These are phyloP conservation scores for Corythoichthys intestinalis DNA, from an alignment of 2,113 vertebrate species.

Conservation along the genomic window DNA sequence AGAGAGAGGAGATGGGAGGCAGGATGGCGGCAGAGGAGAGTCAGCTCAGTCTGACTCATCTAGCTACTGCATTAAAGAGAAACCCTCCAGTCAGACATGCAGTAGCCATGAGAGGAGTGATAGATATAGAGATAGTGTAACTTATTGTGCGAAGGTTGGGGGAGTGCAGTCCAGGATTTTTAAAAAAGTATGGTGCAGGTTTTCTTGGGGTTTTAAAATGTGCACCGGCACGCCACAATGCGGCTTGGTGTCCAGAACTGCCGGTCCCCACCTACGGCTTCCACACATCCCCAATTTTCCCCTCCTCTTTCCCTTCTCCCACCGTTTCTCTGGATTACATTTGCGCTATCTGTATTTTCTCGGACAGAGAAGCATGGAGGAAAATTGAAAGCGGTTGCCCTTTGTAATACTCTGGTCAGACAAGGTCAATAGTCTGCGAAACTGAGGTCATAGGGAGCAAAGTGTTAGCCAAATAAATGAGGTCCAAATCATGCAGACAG, in stretches of 20 bases:
- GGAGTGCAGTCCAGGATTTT: slow-evolving; percentile 29
- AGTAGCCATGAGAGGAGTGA: slow-evolving; percentile 51
- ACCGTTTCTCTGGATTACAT: slow-evolving; percentile 14
- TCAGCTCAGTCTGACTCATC: slow-evolving; percentile 71
- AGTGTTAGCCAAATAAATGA: slow-evolving; percentile 24
- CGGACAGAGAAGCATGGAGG: slow-evolving; percentile 24
- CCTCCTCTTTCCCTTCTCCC: slow-evolving; percentile 5
- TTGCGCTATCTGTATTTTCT: slow-evolving; percentile 45
- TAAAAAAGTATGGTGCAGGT: slow-evolving; percentile 45
- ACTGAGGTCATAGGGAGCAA: slow-evolving; percentile 12
- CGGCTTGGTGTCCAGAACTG: slow-evolving; percentile 66
- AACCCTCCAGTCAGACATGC: slow-evolving; percentile 69
- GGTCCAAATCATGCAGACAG: slow-evolving; percentile 2
- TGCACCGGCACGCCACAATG: slow-evolving; percentile 77
- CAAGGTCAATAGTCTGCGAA: slow-evolving; percentile 32
- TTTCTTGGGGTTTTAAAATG: slow-evolving; percentile 67
- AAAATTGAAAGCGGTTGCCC: slow-evolving; percentile 39
- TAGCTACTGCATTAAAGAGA: slow-evolving; percentile 66
- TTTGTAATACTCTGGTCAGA: slow-evolving; percentile 38
- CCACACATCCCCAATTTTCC: slow-evolving; percentile 5
- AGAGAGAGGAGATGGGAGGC: slow-evolving; percentile 24
- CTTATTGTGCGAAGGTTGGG: background rate
- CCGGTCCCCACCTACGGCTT: slow-evolving; percentile 39
- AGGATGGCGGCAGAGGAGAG: slow-evolving; percentile 47
- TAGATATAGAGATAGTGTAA: slow-evolving; percentile 26